Conservation (phyloP, 2,888 invertebrate species). For the Nasonovia ribisnigri region DNA sequence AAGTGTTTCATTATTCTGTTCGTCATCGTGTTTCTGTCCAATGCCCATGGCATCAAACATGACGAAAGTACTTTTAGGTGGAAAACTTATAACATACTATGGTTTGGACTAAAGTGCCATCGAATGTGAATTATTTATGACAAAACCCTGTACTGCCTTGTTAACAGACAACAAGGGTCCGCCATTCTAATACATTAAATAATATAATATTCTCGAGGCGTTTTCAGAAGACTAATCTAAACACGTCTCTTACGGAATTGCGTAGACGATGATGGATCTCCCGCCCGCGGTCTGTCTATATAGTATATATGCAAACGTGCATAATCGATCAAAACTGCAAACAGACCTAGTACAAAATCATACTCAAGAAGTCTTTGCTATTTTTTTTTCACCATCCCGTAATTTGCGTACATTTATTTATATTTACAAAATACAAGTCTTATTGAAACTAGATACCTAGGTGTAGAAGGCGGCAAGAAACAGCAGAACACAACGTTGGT, state of each 20-base stretch:
- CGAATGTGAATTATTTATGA: conserved; percentile 36
- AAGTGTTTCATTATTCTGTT: not conserved
- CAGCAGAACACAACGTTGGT: not conserved
- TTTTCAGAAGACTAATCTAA: conserved; percentile 58
- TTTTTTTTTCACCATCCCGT: not conserved
- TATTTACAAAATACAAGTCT: not conserved
- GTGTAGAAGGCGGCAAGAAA: not conserved
- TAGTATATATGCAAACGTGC: not conserved
- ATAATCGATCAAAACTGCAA: conserved; percentile 48
- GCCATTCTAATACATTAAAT: not conserved
- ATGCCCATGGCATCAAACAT: not conserved
- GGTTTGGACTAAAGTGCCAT: not conserved
- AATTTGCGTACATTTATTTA: not conserved
- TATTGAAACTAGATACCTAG: not conserved
- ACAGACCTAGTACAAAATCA: conserved; percentile 6
- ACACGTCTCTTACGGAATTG: conserved; percentile 39
- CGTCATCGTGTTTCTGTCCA: not conserved
- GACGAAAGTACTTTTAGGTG: not conserved
- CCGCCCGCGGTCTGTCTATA: conserved; percentile 5
- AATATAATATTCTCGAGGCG: conserved; percentile 45
- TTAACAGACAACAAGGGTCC: conserved; percentile 31
- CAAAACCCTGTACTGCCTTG: conserved; percentile 29
- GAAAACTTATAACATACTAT: not conserved
- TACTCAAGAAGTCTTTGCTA: conserved; percentile 14
- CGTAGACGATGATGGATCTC: conserved; percentile 52